phyloP scores from a whole-genome alignment of 2,888 invertebrate genomes.

The Agrochola circellaris region DNA sequence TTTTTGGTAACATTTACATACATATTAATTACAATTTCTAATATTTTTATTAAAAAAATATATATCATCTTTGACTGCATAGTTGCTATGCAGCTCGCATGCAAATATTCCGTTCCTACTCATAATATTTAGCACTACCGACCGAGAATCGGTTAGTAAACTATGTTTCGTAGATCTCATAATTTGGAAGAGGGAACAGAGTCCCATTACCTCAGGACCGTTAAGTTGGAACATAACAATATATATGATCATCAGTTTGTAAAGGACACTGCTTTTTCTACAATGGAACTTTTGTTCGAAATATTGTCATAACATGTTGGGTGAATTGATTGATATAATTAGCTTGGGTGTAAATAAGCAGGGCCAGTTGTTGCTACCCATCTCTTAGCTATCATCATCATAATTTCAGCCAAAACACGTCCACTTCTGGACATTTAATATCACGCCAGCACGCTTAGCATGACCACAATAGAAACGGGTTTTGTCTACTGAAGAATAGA shows the following conservation, averaged over 20 bases:
- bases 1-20: no score
- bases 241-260: not conserved
- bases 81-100: no score
- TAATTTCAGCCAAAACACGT: not conserved
- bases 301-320: not conserved
- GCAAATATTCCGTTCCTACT: no score
- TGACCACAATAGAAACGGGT: no score
- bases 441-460: no score
- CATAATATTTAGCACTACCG: no score
- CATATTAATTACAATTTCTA: no score
- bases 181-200: no score
- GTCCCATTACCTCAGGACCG: not conserved
- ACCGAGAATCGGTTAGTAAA: conserved; percentile 11
- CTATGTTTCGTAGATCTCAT: no score
- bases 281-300: not conserved
- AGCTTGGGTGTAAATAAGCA: not conserved
- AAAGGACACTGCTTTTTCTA: not conserved
- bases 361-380: not conserved
- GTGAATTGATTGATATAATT: not conserved
- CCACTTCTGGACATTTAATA: not conserved
- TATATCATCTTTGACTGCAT: no score
- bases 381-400: not conserved
- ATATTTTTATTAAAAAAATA: no score
- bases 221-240: not conserved
- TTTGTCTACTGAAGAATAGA: no score